Base-by-base conservation (phyloP, 1,140 invertebrate species). In the Tetraneura akinire region DNA sequence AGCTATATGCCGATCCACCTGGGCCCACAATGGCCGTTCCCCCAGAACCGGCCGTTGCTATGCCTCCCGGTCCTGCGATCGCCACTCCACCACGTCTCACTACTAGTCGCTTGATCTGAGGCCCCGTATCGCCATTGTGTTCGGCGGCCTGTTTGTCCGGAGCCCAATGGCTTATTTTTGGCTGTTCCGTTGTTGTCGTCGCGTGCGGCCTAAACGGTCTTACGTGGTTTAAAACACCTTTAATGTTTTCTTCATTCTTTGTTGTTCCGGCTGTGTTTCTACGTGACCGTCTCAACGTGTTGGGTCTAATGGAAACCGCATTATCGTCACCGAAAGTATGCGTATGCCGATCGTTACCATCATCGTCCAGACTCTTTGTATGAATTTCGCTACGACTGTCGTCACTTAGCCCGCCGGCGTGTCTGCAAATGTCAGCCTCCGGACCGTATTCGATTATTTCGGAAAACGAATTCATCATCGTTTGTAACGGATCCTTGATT, bases 11-110 rank as follows among this genome's bases (percentile, higher is more conserved):
- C 42, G 90, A 87, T 0, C 91, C 91, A 13, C 90, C 90, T 9
- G 91, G 91, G 6, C 91, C 91, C 1, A 92, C 91, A 55, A 92
- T 91, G 0, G 91, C 91, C 1, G 91, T 91, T 10, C 91, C 91
- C 3, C 91, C 91, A 81, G 88, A 89, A 10, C 91, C 91, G 1
- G 91, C 91, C 3, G 91, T 92, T 0, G 91, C 91, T 53, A 92
- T 90, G 64, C 91, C 91, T 11, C 91, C 91, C 0, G 91, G 91
- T 0, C 91, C 91, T 2, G 91, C 91, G 37, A 92, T 92, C 0
- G 91, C 91, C 0, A 92, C 91, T 18, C 91, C 91, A 10, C 91
- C 91, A 84, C 88, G 88, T 68, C 89, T 86, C 11, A 92, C 91
- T 83, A 88, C 90, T 11, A 92, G 82, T 81, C 87, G 87, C 80